Evolutionary conservation across 2,113 vertebrate species (phyloP).

Genomic region (Lampris incognitus): DNA sequence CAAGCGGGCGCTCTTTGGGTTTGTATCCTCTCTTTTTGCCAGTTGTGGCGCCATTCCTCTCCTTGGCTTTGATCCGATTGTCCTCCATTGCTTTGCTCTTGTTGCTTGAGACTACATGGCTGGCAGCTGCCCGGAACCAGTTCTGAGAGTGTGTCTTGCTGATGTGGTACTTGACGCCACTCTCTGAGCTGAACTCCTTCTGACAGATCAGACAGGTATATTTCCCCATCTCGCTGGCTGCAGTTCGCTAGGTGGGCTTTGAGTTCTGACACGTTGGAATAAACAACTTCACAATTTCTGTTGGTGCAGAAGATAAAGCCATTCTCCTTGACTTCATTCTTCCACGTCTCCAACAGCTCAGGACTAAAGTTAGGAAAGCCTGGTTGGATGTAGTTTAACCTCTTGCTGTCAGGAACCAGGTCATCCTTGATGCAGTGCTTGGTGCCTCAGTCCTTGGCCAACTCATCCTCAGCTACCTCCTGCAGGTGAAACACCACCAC

Average conservation of each 20-base stretch:
- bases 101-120: slow-evolving; percentile 83
- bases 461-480: slow-evolving; percentile 95
- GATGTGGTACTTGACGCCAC: slow-evolving; percentile 98
- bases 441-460: slow-evolving; percentile 92
- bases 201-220: slow-evolving; percentile 95
- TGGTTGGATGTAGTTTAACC: slow-evolving; percentile 96
- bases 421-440: slow-evolving; percentile 96
- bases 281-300: slow-evolving; percentile 94
- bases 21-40: slow-evolving; percentile 94
- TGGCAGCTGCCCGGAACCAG: slow-evolving; percentile 93
- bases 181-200: slow-evolving; percentile 98
- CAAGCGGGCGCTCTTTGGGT: slow-evolving; percentile 87
- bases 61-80: slow-evolving; percentile 79
- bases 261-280: slow-evolving; percentile 96
- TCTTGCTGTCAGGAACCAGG: slow-evolving; percentile 93
- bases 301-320: slow-evolving; percentile 97
- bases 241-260: slow-evolving; percentile 98
- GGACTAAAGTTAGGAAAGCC: slow-evolving; percentile 95
- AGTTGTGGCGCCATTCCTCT: slow-evolving; percentile 80
- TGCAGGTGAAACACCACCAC: slow-evolving; percentile 97
- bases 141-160: slow-evolving; percentile 98
- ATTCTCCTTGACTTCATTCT: slow-evolving; percentile 95
- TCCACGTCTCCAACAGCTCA: slow-evolving; percentile 92
- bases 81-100: slow-evolving; percentile 81
- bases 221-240: slow-evolving; percentile 93